Percentiles rank a stretch among this genome's conserved stretches.
Conservation (phyloP, 2,888 invertebrate species). For the Tachina lurida region DNA sequence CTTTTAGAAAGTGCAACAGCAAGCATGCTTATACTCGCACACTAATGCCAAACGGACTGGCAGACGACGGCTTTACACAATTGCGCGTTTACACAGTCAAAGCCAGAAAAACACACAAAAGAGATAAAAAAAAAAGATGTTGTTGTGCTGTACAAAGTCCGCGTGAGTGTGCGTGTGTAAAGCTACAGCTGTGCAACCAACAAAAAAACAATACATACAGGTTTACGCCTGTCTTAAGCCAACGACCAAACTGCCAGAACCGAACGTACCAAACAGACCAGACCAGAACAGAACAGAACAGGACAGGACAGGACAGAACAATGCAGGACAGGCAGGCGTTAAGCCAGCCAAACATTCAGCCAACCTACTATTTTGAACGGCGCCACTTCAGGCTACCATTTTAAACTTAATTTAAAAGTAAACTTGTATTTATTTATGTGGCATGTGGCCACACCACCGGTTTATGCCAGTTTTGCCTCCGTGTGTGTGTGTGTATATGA, state of each 20-base stretch:
- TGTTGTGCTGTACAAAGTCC: not conserved
- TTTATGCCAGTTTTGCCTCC: constrained; percentile 24
- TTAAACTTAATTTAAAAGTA: constrained; percentile 39
- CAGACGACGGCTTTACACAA: constrained; percentile 3
- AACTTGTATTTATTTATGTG: constrained; percentile 62
- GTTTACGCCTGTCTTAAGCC: constrained; percentile 60
- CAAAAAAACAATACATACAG: constrained; percentile 33
- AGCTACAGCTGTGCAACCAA: constrained; percentile 1
- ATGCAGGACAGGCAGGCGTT: constrained; percentile 51
- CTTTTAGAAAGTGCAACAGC: constrained; percentile 47
- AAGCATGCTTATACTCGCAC: constrained; percentile 35
- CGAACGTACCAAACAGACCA: constrained; percentile 10
- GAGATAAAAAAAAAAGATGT: not conserved
- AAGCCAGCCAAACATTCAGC: constrained; percentile 62
- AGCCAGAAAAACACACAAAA: not conserved
- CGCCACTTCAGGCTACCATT: constrained; percentile 64
- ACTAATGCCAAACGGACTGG: not conserved
- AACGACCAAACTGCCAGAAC: constrained; percentile 36
- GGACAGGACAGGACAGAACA: constrained; percentile 8
- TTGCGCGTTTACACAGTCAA: constrained; percentile 15
- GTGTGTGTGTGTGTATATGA: not conserved
- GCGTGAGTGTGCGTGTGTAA: not conserved
- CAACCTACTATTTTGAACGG: constrained; percentile 66
- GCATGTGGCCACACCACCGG: constrained; percentile 67
- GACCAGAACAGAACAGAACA: constrained; percentile 4